Conservation (phyloP, 2,797 vertebrate species). For the Sylvia borin region DNA sequence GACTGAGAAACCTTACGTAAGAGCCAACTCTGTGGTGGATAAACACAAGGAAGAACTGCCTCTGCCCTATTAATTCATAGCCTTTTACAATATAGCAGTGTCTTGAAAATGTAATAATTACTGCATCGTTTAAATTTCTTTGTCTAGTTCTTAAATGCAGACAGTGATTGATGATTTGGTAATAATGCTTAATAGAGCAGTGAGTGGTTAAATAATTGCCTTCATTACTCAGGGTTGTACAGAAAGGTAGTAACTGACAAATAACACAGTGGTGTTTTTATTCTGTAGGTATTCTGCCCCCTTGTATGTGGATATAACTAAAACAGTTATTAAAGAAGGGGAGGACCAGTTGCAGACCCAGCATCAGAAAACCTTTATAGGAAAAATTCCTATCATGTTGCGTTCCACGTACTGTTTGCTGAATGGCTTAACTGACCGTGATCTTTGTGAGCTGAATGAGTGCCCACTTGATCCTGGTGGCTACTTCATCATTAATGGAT, state of each 20-base stretch:
- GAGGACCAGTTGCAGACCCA: slow-evolving; percentile 97
- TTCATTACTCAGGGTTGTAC: background rate
- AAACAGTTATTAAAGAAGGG: slow-evolving; percentile 97
- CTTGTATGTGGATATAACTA: slow-evolving; percentile 97
- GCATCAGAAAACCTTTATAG: slow-evolving; percentile 98
- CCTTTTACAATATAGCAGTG: background rate
- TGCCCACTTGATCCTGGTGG: slow-evolving; percentile 97
- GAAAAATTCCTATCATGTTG: slow-evolving; percentile 99
- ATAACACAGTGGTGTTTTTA: background rate
- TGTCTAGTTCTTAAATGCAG: background rate
- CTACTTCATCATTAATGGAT: slow-evolving; percentile 99
- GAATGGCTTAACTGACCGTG: slow-evolving; percentile 93
- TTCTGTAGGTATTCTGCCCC: slow-evolving; percentile 92
- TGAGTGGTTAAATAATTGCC: background rate
- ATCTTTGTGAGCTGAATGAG: slow-evolving; percentile 96
- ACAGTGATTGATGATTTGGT: background rate
- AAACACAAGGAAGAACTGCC: background rate
- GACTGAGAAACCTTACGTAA: slow-evolving; percentile 96
- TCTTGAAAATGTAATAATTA: background rate
- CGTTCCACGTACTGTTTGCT: slow-evolving; percentile 96
- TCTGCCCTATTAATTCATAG: background rate
- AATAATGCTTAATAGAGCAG: background rate
- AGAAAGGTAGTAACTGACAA: background rate
- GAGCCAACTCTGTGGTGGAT: background rate
- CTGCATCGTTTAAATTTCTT: background rate